These are phyloP conservation scores for Sceloporus undulatus DNA, from an alignment of 2,113 vertebrate species.

Conservation along the genomic window DNA sequence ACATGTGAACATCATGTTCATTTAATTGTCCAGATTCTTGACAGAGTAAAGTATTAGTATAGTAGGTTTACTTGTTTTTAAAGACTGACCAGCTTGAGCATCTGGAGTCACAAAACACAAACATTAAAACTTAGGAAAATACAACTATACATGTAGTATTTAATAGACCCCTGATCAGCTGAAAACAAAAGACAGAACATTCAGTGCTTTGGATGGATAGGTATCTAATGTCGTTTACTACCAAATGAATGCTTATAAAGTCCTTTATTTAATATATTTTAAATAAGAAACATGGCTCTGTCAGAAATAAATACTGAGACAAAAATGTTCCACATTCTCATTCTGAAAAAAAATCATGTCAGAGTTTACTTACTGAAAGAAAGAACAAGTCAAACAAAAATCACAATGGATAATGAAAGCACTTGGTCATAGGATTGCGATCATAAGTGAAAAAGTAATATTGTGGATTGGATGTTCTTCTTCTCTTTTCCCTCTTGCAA, in stretches of 20 bases:
- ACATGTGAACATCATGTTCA: constrained; percentile 69
- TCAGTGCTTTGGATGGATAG: constrained; percentile 31
- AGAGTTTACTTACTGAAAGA: constrained; percentile 64
- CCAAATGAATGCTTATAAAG: constrained; percentile 55
- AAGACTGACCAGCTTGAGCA: constrained; percentile 68
- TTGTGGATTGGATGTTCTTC: constrained; percentile 53
- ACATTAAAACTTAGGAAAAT: constrained; percentile 68
- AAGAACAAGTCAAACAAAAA: constrained; percentile 51
- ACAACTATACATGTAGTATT: constrained; percentile 54
- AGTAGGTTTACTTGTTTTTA: constrained; percentile 52
- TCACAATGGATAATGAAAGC: constrained; percentile 54
- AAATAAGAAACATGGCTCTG: constrained; percentile 64
- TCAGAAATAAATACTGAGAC: constrained; percentile 56
- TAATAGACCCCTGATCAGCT: constrained; percentile 4
- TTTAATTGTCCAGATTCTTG: constrained; percentile 69
- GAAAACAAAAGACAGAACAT: not conserved
- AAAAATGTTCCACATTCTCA: constrained; percentile 51
- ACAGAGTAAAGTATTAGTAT: constrained; percentile 64
- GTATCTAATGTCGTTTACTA: constrained; percentile 50
- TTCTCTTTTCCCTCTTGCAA: constrained; percentile 36
- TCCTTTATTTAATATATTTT: constrained; percentile 49
- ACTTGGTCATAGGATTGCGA: constrained; percentile 57
- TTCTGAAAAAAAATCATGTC: constrained; percentile 48
- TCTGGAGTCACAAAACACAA: constrained; percentile 70
- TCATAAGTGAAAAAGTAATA: constrained; percentile 64